These are phyloP conservation scores for Brachyistius frenatus DNA, from an alignment of 2,113 vertebrate species.

Conservation along the genomic window DNA sequence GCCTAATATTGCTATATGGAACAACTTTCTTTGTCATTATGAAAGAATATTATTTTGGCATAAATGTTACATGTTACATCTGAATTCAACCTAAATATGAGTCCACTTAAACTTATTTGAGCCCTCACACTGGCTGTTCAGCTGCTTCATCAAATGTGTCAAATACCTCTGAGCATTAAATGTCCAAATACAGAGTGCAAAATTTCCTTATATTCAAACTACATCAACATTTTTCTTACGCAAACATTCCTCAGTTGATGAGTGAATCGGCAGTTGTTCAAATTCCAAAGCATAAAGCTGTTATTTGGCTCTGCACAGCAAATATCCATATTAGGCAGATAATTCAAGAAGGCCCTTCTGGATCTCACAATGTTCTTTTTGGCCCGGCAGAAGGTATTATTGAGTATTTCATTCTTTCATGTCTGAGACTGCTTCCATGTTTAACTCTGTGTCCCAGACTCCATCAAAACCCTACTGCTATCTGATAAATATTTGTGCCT, in stretches of 20 bases:
- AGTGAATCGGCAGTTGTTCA: slow-evolving; percentile 26
- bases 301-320: slow-evolving; percentile 31
- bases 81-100: slow-evolving; percentile 1
- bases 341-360: slow-evolving; percentile 51
- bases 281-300: slow-evolving; percentile 37
- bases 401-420: slow-evolving; percentile 66
- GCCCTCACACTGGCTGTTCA: not conserved
- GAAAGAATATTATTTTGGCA: not conserved
- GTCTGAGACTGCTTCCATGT: slow-evolving; percentile 63
- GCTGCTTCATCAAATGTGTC: slow-evolving; percentile 11
- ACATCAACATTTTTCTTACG: slow-evolving; percentile 25
- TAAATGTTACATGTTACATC: not conserved
- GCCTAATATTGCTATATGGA: not conserved
- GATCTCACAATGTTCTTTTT: slow-evolving; percentile 61
- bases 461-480: slow-evolving; percentile 52
- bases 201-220: slow-evolving; percentile 32
- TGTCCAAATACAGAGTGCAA: not conserved
- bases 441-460: slow-evolving; percentile 57
- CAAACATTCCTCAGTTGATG: slow-evolving; percentile 44
- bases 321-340: slow-evolving; percentile 53
- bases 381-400: slow-evolving; percentile 53
- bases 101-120: not conserved
- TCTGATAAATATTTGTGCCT: slow-evolving; percentile 75
- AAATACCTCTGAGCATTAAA: no score
- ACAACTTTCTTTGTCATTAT: not conserved